Evolutionary conservation across 2,888 invertebrate species (phyloP).

Genomic region (Lycophotia porphyrea): DNA sequence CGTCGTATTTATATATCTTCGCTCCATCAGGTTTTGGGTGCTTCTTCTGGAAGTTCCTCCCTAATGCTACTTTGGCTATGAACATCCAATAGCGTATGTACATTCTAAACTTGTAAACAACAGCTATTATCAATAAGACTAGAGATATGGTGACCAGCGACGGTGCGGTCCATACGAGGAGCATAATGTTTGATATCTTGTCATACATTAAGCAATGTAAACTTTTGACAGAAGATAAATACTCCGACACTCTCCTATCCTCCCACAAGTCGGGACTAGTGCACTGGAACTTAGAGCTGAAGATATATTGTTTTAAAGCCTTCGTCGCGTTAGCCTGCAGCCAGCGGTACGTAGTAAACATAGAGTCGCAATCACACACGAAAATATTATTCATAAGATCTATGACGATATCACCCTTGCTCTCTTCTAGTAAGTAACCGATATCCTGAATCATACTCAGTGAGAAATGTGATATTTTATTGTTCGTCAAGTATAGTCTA

Average conservation of each 20-base stretch:
- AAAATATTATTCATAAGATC: constrained; percentile 89
- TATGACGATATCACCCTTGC: constrained; percentile 76
- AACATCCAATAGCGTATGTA: constrained; percentile 90
- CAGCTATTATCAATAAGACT: constrained; percentile 72
- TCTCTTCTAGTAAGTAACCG: constrained; percentile 80
- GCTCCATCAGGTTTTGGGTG: constrained; percentile 53
- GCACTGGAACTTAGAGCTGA: constrained; percentile 81
- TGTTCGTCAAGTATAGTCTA: constrained; percentile 84
- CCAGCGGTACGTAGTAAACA: constrained; percentile 85
- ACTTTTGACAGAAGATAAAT: constrained; percentile 81
- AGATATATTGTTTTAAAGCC: constrained; percentile 79
- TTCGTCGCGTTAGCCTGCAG: constrained; percentile 80
- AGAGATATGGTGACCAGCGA: constrained; percentile 81
- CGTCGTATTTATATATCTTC: constrained; percentile 88
- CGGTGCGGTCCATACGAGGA: constrained; percentile 84
- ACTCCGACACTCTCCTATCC: constrained; percentile 82
- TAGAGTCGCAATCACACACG: constrained; percentile 88
- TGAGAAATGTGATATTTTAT: constrained; percentile 90
- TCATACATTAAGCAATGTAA: constrained; percentile 83
- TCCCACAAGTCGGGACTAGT: constrained; percentile 87
- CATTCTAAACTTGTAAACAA: constrained; percentile 84
- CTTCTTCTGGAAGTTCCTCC: constrained; percentile 81
- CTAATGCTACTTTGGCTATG: constrained; percentile 88
- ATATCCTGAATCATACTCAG: constrained; percentile 91
- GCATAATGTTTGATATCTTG: constrained; percentile 81